Evolutionary conservation across 2,797 vertebrate species (phyloP).

Genomic region (Pseudopleuronectes americanus): DNA sequence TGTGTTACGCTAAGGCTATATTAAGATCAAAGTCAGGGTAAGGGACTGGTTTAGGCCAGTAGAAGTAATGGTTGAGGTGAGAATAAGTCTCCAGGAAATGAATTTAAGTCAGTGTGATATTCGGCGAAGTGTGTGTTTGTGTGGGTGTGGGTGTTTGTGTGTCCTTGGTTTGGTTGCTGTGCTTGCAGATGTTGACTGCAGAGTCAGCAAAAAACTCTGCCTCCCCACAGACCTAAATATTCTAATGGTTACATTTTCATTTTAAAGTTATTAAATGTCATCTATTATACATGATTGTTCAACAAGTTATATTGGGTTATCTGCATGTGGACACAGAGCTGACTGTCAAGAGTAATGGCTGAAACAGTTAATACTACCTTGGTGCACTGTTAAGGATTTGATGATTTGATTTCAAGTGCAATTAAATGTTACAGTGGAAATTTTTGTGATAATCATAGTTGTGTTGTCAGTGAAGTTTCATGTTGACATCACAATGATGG

Average conservation of each 20-base stretch:
- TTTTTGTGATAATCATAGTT: too few species aligned
- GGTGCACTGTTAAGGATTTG: neutral
- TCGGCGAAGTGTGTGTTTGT: neutral
- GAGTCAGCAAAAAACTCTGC: slow-evolving; percentile 21
- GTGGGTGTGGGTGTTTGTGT: neutral
- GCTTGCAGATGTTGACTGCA: slow-evolving; percentile 12
- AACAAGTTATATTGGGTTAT: too few species aligned
- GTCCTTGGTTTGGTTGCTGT: neutral
- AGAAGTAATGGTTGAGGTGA: too few species aligned
- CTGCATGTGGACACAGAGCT: too few species aligned
- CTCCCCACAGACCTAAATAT: neutral
- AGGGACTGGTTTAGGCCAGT: neutral
- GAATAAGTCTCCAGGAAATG: too few species aligned
- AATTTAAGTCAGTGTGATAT: too few species aligned
- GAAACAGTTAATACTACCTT: neutral
- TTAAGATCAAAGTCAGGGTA: neutral
- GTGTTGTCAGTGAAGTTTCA: neutral
- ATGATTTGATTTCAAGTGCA: neutral
- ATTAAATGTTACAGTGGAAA: too few species aligned
- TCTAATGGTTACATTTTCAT: neutral
- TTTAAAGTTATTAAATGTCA: neutral
- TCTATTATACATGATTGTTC: too few species aligned
- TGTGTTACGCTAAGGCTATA: too few species aligned
- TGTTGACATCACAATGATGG: neutral
- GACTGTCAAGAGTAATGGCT: neutral